Base-by-base conservation (phyloP, 2,888 invertebrate genomes). In the Oasisia sp. region DNA sequence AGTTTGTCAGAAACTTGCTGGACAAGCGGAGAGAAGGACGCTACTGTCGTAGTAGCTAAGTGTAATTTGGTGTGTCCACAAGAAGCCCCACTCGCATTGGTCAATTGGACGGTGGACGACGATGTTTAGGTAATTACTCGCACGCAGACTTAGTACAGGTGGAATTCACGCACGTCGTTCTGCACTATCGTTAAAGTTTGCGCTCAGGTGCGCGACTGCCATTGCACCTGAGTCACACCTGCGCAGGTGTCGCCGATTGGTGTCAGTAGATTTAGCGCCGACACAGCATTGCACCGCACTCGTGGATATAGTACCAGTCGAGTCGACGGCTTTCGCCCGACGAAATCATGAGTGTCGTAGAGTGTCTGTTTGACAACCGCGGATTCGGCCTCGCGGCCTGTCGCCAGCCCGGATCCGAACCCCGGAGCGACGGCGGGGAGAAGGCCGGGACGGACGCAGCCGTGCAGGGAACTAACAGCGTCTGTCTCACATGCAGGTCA, bases 401-500 rank as follows among this genome's bases (percentile, higher is more conserved):
- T 27, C 74, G 74, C 27, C 74, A 27, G 74, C 74, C 74, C 74
- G 74, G 74, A n/a, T 27, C 74, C 7, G 74, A 74, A 74, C 74
- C 27, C 74, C 27, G 74, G 27, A n/a, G 19, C 74, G 74, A 27
- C 27, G n/a, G 27, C 74, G 27, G n/a, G 74, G 74, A 27, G n/a
- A n/a, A 74, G 74, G 7, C 74, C 74, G 74, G 74, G 74, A 74
- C 2, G 74, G 27, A 74, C 27, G 74, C 74, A n/a, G 7, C 74
- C 14, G 7, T 27, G 38, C 38, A 38, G 74, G 74, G 74, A 74
- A 74, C 90, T 90, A 90, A 90, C 44, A 90, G 90, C 38, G 90
- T 90, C 44, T 44, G 27, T 44, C 44, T 44, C 38, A 38, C 44
- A 27, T 94, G 98, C 97, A 99, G 99, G 97, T 99, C 99, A 96